Evolutionary conservation across 2,888 invertebrate genomes (phyloP).

Genomic region (Microctonus hyperodae): DNA sequence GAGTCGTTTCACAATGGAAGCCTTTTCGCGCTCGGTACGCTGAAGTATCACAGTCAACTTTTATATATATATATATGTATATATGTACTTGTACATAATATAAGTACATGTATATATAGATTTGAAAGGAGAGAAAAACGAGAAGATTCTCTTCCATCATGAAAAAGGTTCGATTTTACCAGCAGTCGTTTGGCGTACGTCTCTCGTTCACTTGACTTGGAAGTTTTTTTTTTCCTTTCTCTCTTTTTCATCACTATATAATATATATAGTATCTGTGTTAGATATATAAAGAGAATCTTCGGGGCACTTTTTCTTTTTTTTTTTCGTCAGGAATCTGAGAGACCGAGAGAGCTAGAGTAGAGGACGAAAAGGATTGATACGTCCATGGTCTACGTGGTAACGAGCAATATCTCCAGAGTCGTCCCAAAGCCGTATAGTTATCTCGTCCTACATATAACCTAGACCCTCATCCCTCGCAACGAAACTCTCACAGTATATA

Average conservation of each 20-base stretch:
- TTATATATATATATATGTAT: background rate
- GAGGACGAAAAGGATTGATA: slow-evolving; percentile 27
- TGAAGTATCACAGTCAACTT: slow-evolving; percentile 11
- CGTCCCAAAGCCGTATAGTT: slow-evolving; percentile 26
- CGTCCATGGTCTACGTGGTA: slow-evolving; percentile 37
- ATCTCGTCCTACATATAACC: slow-evolving; percentile 36
- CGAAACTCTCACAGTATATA: slow-evolving; percentile 34
- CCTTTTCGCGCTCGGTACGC: slow-evolving; percentile 46
- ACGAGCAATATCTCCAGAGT: slow-evolving; percentile 21
- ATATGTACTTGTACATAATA: background rate
- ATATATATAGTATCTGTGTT: background rate
- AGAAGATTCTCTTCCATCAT: slow-evolving; percentile 14
- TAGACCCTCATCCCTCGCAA: slow-evolving; percentile 36
- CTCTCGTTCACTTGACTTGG: slow-evolving; percentile 6
- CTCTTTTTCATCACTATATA: background rate
- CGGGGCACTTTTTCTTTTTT: background rate
- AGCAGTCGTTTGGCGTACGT: slow-evolving; percentile 14
- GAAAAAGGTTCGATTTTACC: slow-evolving; percentile 17
- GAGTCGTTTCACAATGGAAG: slow-evolving; percentile 56
- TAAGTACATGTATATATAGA: background rate
- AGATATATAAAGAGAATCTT: background rate
- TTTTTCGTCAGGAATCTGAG: background rate
- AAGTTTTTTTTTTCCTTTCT: background rate
- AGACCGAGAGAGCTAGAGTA: slow-evolving; percentile 9
- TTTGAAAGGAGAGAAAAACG: slow-evolving; percentile 4